Percentiles rank a stretch among this genome's conserved stretches.
Conservation (phyloP, 2,113 vertebrate genomes). For the Mesoclemmys tuberculata region DNA sequence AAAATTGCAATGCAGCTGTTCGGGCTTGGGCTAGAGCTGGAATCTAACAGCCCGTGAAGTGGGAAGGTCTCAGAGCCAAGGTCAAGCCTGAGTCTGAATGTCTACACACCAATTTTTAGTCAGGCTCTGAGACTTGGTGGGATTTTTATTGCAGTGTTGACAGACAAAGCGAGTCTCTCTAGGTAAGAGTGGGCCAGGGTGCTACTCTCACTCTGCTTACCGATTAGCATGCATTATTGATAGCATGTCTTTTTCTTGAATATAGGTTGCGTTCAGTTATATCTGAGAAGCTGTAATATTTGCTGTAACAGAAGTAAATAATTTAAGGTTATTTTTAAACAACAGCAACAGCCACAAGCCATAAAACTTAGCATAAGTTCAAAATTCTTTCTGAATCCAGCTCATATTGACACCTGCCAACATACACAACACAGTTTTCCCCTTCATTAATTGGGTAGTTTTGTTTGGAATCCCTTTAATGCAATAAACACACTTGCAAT, state of each 20-base stretch:
- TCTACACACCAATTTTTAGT: not conserved
- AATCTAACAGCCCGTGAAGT: not conserved
- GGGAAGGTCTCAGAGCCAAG: not conserved
- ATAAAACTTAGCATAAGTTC: not conserved
- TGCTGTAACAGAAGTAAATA: not conserved
- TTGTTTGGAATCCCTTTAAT: not conserved
- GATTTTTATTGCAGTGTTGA: not conserved
- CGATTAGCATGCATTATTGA: not conserved
- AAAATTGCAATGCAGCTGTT: not conserved
- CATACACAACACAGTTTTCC: not conserved
- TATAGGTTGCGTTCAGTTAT: not conserved
- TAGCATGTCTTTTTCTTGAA: not conserved
- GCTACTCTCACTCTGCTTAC: not conserved
- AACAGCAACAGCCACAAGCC: fast-evolving
- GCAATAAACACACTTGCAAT: not conserved
- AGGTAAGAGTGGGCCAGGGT: not conserved
- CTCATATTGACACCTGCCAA: not conserved
- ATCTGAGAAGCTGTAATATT: not conserved
- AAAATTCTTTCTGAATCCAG: not conserved
- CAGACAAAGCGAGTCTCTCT: not conserved
- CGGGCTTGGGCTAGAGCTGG: not conserved
- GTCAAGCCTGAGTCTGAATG: not conserved
- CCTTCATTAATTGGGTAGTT: not conserved
- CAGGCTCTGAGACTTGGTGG: not conserved
- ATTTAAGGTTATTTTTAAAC: not conserved